Conservation (phyloP, 1,140 invertebrate genomes). For the Philotrypesis tridentata region DNA sequence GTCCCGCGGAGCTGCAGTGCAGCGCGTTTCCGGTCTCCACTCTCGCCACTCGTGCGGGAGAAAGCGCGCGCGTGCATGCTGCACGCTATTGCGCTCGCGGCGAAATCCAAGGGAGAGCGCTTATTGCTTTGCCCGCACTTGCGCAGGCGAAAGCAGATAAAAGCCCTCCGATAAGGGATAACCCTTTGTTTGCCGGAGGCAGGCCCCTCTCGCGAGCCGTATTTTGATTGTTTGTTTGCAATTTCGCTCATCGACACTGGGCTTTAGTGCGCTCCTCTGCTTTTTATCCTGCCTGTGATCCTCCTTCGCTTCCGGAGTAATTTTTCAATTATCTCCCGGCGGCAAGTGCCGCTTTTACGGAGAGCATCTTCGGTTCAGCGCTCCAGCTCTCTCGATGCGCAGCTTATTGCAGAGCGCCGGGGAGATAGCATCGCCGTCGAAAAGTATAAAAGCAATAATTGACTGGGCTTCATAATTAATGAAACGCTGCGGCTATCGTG, state of each 20-base stretch:
- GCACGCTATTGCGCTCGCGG: slow-evolving; percentile 39
- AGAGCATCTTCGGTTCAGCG: neutral
- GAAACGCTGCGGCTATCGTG: neutral
- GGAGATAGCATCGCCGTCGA: neutral
- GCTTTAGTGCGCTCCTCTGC: neutral
- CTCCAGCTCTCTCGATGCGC: too few species aligned
- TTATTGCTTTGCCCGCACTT: slow-evolving; percentile 46
- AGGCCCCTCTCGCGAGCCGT: slow-evolving; percentile 35
- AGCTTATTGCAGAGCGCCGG: too few species aligned
- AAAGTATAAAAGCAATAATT: neutral
- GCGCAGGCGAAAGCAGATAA: slow-evolving; percentile 30
- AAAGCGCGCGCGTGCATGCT: slow-evolving; percentile 16
- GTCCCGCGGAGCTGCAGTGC: too few species aligned
- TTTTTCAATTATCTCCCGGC: neutral
- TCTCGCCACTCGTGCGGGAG: neutral
- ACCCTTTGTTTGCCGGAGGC: slow-evolving; percentile 47
- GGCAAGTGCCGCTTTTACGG: neutral
- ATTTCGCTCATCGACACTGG: slow-evolving; percentile 1
- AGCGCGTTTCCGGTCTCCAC: slow-evolving; percentile 29
- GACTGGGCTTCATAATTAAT: neutral
- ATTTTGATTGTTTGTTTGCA: slow-evolving; percentile 32
- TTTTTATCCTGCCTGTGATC: slow-evolving; percentile 20
- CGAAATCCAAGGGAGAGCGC: slow-evolving; percentile 40
- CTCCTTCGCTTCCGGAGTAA: neutral
- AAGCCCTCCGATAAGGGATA: slow-evolving; percentile 41